Base-by-base conservation (phyloP, 2,888 invertebrate species). In the Pinctada fucata region DNA sequence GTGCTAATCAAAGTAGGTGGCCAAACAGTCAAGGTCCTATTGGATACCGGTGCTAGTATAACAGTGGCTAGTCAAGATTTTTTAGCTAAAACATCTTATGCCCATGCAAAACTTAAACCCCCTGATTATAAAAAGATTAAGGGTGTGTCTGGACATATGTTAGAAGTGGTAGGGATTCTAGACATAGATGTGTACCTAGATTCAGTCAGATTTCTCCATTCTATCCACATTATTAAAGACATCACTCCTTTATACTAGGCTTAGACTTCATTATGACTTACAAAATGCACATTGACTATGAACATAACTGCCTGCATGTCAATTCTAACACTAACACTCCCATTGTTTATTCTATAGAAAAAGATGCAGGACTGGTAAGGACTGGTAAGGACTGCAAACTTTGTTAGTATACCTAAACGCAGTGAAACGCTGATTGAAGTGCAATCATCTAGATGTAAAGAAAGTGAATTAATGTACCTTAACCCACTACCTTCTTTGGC, bases 231-330 rank as follows among this genome's bases (percentile, higher is more conserved):
- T 51, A 47, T 81, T 58, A 68, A 76, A 16, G 67, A 31, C 81
- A 81, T 51, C 79, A 79, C 10, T 63, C 74, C 13, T 58, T 82
- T 6, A 80, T 82, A 68, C 67, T 82, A 71, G 82, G 82, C 0
- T 50, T 76, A 47, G 82, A 82, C 67, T 82, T 82, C 74, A 72
- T 83, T 70, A 47, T 51, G 13, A 47, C 70, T 45, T 73, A 79
- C 48, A 67, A 76, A 58, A 79, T 78, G 45, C 72, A 76, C 8
- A 72, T 81, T 65, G 68, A 83, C 65, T 81, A 76, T 68, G 71
- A 79, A 3, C 6, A 49, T 50, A 74, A 74, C 16, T 48, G n/a
- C 10, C 74, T 74, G 16, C 50, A 74, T 48, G 45, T 65, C 47
- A 74, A 74, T 49, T 65, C 50, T 16, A 66, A 74, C 49, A 66